These are phyloP conservation scores for Netelia inedita DNA, from an alignment of 2,888 invertebrate species.

Conservation along the genomic window DNA sequence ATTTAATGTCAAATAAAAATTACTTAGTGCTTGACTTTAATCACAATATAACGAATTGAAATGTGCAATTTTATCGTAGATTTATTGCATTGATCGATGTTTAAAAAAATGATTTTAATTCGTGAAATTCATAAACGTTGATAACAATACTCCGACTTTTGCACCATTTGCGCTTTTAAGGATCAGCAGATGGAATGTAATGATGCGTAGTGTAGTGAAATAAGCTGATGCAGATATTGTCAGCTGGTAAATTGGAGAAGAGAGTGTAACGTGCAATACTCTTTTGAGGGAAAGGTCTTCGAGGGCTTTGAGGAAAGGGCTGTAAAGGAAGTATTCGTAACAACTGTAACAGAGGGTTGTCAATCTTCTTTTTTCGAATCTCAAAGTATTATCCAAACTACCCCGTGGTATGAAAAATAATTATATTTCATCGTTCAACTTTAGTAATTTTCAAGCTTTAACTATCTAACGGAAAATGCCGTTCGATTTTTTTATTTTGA, in stretches of 20 bases:
- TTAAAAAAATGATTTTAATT: background rate
- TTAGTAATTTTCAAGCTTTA: too few species aligned
- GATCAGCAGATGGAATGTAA: background rate
- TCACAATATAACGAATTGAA: background rate
- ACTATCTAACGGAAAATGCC: too few species aligned
- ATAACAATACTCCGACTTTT: background rate
- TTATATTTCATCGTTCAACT: too few species aligned
- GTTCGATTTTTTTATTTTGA: too few species aligned
- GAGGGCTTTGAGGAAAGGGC: too few species aligned
- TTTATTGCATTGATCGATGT: too few species aligned
- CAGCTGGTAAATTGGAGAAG: slow-evolving; percentile 5
- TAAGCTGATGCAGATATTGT: background rate
- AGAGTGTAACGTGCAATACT: slow-evolving; percentile 8
- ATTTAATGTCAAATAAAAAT: background rate
- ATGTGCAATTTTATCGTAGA: too few species aligned
- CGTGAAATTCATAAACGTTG: background rate
- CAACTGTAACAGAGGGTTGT: too few species aligned
- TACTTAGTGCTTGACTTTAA: background rate
- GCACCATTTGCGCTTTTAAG: background rate
- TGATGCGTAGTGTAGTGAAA: background rate
- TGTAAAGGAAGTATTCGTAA: too few species aligned
- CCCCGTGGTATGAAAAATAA: too few species aligned
- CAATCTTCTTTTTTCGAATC: too few species aligned
- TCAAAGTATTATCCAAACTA: too few species aligned
- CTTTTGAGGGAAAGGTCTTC: background rate